Evolutionary conservation across 1,140 invertebrate species (phyloP).

Genomic region (Apis mellifera): DNA sequence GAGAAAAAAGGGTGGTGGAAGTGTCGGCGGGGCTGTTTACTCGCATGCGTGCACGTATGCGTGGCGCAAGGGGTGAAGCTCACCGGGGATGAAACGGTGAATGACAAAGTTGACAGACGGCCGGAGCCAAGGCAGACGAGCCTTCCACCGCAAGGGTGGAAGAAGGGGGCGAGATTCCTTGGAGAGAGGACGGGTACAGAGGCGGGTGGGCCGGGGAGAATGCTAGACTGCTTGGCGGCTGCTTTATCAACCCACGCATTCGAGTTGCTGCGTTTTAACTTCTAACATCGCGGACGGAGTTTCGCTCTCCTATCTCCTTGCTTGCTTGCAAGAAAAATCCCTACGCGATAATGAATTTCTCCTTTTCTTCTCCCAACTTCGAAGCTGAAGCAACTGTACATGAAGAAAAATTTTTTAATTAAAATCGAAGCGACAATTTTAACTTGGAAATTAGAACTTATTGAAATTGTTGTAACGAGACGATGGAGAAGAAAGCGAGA

Average conservation of each 20-base stretch:
- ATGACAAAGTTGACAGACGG: conserved; percentile 51
- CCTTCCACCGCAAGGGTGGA: conserved; percentile 2
- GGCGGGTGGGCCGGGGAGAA: conserved; percentile 15
- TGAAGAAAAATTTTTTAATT: no score
- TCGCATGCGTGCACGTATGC: conserved; percentile 23
- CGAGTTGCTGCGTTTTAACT: conserved; percentile 30
- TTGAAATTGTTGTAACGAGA: no score
- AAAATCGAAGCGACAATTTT: no score
- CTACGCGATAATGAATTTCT: no score
- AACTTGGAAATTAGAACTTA: no score
- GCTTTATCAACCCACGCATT: conserved; percentile 62
- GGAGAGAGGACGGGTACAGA: conserved; percentile 22
- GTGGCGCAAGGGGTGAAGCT: conserved; percentile 13
- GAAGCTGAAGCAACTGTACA: not conserved
- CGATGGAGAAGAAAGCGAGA: no score
- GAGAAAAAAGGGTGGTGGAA: conserved; percentile 5
- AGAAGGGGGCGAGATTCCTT: conserved; percentile 5
- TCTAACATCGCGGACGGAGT: conserved; percentile 8
- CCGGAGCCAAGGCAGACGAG: conserved; percentile 28
- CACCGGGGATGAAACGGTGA: conserved; percentile 27
- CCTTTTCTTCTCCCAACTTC: not conserved
- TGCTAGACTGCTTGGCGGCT: conserved; percentile 66
- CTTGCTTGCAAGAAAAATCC: no score
- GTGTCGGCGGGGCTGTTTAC: conserved; percentile 13
- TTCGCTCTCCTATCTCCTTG: not conserved